These are phyloP conservation scores for Callaeas wilsoni DNA, from an alignment of 2,113 vertebrate species.

Conservation along the genomic window DNA sequence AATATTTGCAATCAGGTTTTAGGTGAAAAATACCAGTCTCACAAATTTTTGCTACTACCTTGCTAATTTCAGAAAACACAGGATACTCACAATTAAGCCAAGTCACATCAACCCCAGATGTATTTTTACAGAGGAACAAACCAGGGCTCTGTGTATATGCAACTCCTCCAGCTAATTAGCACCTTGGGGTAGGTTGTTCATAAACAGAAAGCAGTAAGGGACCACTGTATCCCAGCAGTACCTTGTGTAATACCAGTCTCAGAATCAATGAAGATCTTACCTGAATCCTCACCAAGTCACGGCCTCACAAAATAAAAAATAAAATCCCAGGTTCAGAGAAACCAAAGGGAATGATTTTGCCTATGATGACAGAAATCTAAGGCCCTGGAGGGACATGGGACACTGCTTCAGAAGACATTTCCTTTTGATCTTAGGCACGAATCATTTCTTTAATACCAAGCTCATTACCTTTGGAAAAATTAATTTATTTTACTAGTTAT, in stretches of 20 bases:
- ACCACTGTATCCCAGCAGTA: slow-evolving; percentile 38
- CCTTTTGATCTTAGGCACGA: background rate
- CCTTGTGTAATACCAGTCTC: background rate
- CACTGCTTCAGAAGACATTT: background rate
- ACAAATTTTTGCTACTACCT: background rate
- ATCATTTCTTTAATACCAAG: background rate
- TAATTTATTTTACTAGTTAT: background rate
- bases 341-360: background rate
- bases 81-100: background rate
- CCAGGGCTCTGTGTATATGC: slow-evolving; percentile 40
- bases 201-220: slow-evolving; percentile 66
- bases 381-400: background rate
- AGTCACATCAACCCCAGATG: slow-evolving; percentile 26
- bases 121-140: slow-evolving; percentile 51
- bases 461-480: background rate
- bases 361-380: background rate
- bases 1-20: background rate
- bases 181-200: slow-evolving; percentile 64
- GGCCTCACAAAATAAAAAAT: background rate
- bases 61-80: background rate
- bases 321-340: background rate
- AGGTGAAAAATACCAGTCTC: background rate
- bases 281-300: background rate
- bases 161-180: slow-evolving; percentile 63
- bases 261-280: slow-evolving; percentile 3